Percentiles rank a stretch among this genome's conserved stretches.
These are phyloP conservation scores for Himalopsyche anomala DNA, from an alignment of 2,888 invertebrate species.

Conservation along the genomic window DNA sequence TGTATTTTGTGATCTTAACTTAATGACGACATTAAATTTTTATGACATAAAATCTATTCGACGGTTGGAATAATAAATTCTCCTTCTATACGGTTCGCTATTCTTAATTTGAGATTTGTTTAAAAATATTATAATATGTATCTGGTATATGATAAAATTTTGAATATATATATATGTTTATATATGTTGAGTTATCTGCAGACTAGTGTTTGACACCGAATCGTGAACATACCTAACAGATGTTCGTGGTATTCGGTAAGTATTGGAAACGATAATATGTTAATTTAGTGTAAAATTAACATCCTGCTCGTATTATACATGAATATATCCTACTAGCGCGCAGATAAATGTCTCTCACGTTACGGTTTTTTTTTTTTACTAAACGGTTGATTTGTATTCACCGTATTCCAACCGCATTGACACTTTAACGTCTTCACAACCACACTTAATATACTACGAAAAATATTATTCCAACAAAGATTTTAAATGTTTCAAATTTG, in stretches of 20 bases:
- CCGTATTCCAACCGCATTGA: not conserved
- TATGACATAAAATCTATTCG: too few species aligned
- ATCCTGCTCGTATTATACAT: constrained; percentile 45
- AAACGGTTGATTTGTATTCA: constrained; percentile 6
- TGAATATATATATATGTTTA: not conserved
- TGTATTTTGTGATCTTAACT: too few species aligned
- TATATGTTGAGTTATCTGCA: not conserved
- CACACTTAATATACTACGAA: too few species aligned
- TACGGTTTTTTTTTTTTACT: not conserved
- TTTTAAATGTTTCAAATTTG: too few species aligned
- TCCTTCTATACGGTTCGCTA: too few species aligned
- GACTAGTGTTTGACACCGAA: constrained; percentile 44
- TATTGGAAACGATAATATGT: constrained; percentile 54
- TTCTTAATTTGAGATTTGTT: too few species aligned
- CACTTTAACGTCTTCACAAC: not conserved
- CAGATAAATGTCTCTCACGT: not conserved
- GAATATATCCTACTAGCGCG: not conserved
- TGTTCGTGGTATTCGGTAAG: constrained; percentile 27
- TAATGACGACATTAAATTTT: too few species aligned
- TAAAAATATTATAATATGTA: too few species aligned
- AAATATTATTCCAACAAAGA: too few species aligned
- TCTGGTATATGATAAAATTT: too few species aligned
- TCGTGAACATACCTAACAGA: constrained; percentile 39
- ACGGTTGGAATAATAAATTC: too few species aligned
- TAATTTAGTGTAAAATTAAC: constrained; percentile 65